Conservation (phyloP, 1,140 invertebrate genomes). For the Solenopsis fugax region DNA sequence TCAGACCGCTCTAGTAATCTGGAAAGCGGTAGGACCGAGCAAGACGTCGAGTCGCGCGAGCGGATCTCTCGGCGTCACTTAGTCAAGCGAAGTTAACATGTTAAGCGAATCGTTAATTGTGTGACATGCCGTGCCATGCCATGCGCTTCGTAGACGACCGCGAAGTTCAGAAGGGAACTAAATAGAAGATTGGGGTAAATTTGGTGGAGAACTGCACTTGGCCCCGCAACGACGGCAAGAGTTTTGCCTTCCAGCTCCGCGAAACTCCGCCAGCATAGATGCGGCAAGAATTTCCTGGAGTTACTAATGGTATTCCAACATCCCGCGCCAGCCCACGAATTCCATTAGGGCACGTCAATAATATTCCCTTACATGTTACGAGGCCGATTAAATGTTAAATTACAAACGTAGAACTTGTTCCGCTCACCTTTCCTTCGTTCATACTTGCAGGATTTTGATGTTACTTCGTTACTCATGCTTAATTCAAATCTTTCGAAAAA, state of each 20-base stretch:
- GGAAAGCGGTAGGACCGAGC: background rate
- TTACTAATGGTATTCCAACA: conserved; percentile 60
- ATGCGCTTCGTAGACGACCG: conserved; percentile 26
- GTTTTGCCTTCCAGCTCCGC: conserved; percentile 46
- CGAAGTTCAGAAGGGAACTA: conserved; percentile 31
- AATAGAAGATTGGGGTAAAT: conserved; percentile 61
- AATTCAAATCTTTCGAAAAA: too few relatives aligned
- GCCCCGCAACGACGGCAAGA: conserved; percentile 31
- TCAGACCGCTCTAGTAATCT: background rate
- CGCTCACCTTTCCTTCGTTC: background rate
- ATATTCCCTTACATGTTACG: conserved; percentile 48
- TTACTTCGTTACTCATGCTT: background rate
- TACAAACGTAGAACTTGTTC: conserved; percentile 24
- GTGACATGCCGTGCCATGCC: conserved; percentile 75
- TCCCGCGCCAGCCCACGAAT: conserved; percentile 37
- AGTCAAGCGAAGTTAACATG: conserved; percentile 33
- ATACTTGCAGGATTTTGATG: background rate
- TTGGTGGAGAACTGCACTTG: conserved; percentile 44
- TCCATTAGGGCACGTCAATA: conserved; percentile 56
- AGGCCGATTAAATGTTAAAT: conserved; percentile 44
- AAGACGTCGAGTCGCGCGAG: background rate
- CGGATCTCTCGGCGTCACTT: conserved; percentile 3
- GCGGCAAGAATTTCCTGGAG: conserved; percentile 47
- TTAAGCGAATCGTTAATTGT: conserved; percentile 77
- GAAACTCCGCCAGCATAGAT: conserved; percentile 57